Evolutionary conservation across 53 echinoderm and acorn worm species (phyloP).

Genomic region (Stichopus horrens): DNA sequence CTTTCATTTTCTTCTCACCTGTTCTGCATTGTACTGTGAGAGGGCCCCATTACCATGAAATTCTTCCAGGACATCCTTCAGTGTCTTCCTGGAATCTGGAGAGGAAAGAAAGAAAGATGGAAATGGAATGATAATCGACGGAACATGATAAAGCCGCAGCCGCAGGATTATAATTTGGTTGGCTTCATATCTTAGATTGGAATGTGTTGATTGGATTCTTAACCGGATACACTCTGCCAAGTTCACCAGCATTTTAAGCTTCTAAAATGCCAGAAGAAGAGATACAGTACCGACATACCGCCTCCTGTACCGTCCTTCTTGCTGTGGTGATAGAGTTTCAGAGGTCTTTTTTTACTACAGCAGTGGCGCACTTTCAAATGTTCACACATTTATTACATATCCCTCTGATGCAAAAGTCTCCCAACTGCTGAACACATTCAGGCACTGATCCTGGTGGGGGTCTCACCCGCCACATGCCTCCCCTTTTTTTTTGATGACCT

Average conservation of each 20-base stretch:
- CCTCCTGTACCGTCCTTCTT: no score
- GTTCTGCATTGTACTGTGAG: conserved; percentile 98
- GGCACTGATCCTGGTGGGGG: no score
- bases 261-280: background rate
- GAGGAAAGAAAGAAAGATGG: conserved; percentile 21
- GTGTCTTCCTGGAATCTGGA: conserved; percentile 96
- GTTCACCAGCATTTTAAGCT: background rate
- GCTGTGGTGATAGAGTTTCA: no score
- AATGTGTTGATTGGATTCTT: conserved; percentile 10
- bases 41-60: conserved; percentile 98
- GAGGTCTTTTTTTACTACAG: no score
- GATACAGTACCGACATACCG: background rate
- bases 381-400: no score
- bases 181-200: background rate
- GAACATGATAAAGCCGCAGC: background rate
- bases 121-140: background rate
- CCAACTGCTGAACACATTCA: no score
- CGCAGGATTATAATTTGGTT: background rate
- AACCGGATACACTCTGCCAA: background rate
- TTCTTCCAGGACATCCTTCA: conserved; percentile 99
- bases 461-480: no score
- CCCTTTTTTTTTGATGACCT: no score
- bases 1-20: conserved; percentile 54
- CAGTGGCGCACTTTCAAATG: no score
- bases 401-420: no score